These are phyloP conservation scores for Sphaerophoria rueppellii DNA, from an alignment of 2,888 invertebrate genomes.

Conservation along the genomic window DNA sequence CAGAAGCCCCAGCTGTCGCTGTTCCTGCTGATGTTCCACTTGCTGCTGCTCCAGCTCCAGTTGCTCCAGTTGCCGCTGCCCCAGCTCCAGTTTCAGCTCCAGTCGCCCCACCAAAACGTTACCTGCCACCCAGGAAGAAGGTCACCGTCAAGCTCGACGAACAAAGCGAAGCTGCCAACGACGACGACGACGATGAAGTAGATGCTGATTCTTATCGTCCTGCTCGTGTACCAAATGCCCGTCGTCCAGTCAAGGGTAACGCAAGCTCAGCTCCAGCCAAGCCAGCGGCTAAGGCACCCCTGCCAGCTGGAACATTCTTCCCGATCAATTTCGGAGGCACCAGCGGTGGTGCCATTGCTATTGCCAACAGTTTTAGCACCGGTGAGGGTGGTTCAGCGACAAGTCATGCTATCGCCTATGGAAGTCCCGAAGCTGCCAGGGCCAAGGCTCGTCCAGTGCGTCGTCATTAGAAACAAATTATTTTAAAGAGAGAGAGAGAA, in stretches of 20 bases:
- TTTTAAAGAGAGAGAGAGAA: conserved; percentile 4
- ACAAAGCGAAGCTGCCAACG: conserved; percentile 77
- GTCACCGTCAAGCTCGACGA: conserved; percentile 80
- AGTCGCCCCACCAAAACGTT: conserved; percentile 76
- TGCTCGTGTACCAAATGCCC: conserved; percentile 77
- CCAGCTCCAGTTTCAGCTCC: conserved; percentile 75
- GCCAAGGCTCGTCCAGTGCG: conserved; percentile 77
- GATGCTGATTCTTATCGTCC: conserved; percentile 76
- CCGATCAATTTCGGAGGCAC: conserved; percentile 81
- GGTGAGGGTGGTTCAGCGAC: conserved; percentile 82
- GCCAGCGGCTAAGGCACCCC: conserved; percentile 76
- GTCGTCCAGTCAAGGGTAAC: conserved; percentile 77
- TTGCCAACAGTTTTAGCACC: conserved; percentile 82
- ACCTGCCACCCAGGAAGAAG: conserved; percentile 80
- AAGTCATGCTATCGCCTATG: conserved; percentile 82
- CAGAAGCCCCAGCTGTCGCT: conserved; percentile 67
- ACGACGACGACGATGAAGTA: conserved; percentile 76
- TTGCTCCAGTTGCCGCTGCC: conserved; percentile 46
- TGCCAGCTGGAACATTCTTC: conserved; percentile 81
- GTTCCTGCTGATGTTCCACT: conserved; percentile 76
- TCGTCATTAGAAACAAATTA: conserved; percentile 54
- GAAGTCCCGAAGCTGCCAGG: conserved; percentile 79
- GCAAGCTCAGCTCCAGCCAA: conserved; percentile 67
- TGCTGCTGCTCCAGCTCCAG: conserved; percentile 75
- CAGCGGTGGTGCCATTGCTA: conserved; percentile 81